Evolutionary conservation across 2,113 vertebrate genomes (phyloP), one percentile per base, ranked within the genome.

Genomic region (Saguinus imperator): DNA sequence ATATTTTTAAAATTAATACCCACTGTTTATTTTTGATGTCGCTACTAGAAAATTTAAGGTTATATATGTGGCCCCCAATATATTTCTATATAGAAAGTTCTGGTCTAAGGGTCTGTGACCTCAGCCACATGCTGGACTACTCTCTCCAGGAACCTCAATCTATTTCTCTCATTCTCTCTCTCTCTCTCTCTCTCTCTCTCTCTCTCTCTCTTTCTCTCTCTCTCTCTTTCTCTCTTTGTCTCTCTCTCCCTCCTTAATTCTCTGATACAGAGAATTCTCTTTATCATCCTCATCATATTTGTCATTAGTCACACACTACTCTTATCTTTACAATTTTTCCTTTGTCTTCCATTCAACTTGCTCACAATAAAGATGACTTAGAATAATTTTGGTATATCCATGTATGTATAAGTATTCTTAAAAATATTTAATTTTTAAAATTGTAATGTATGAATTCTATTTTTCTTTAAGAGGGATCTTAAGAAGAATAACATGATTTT

Each of bases 391-490:
- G 89, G 17, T 48, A 58, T 73, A 73, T 43, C 23, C 12, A 85
- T 68, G 5, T 12, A 66, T 57, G 0, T 57, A 35, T 57, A 68
- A 88, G 4, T 72, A 48, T 84, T 5, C 43, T 75, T 91, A 13
- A 92, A 76, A 1, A 29, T 45, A 93, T n/a, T 86, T 93, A 43
- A 61, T 50, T 58, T 86, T 89, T 80, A 23, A 1, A 35, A 91
- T 55, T 29, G 57, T 68, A 37, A 45, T 40, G 37, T 32, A 91
- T 84, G 48, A 81, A 66, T 97, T 77, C 5, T 29, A 11, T 80
- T 95, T 92, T 76, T 90, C 14, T 58, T 55, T 92, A 92, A 91
- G 32, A n/a, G 80, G 73, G 68, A 89, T 20, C 48, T 61, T 61
- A 66, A 35, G 66, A 84, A 13, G 5, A 93, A 61, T 23, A n/a